A percentile compares a stretch with the other conserved stretches of the same genome.
Conservation (phyloP, 2,797 vertebrate genomes). For the Tolypeutes matacus region DNA sequence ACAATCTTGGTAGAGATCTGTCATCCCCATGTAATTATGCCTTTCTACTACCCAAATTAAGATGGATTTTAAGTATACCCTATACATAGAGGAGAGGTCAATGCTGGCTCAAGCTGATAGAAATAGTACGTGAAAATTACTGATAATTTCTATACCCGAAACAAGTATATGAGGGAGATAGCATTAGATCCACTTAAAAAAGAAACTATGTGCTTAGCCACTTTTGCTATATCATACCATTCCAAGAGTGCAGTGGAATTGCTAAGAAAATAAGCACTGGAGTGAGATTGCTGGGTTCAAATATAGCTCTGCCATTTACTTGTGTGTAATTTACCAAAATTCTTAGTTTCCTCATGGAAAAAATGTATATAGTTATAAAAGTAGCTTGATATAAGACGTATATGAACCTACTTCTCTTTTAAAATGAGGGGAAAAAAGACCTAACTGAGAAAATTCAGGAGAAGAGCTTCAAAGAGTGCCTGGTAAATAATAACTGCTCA, state of each 20-base stretch:
- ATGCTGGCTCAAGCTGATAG: neutral
- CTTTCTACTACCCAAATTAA: constrained; percentile 37
- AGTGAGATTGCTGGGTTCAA: neutral
- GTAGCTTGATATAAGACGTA: neutral
- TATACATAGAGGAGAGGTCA: neutral
- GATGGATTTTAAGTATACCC: neutral
- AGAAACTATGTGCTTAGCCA: neutral
- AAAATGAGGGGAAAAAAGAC: too few species aligned
- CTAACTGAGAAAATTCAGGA: neutral
- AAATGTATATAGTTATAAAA: too few species aligned
- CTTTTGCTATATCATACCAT: neutral
- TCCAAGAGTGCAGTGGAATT: neutral
- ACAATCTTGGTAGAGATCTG: neutral
- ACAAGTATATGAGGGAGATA: too few species aligned
- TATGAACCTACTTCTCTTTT: neutral
- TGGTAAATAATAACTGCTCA: neutral
- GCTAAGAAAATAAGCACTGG: neutral
- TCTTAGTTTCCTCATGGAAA: neutral
- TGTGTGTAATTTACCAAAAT: neutral
- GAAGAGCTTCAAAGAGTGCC: neutral
- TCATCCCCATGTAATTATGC: neutral
- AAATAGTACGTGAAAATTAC: neutral
- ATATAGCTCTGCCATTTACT: neutral
- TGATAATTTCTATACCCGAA: too few species aligned
- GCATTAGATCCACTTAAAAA: neutral